Percentiles rank a stretch among this genome's conserved stretches.
Conservation (phyloP, 2,113 vertebrate genomes). For the Puffinus mauretanicus region DNA sequence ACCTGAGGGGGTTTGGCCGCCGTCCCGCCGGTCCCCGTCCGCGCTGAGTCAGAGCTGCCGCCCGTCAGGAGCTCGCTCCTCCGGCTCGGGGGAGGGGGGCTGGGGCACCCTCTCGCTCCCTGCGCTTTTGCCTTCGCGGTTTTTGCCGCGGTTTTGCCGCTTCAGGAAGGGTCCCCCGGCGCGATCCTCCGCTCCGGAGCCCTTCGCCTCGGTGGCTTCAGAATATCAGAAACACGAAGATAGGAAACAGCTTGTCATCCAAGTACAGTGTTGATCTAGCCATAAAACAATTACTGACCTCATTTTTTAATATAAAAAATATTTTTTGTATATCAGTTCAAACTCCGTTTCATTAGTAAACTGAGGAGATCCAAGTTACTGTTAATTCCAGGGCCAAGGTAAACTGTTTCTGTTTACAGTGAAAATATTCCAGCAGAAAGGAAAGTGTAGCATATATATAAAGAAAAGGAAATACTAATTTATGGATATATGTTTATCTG, state of each 20-base stretch:
- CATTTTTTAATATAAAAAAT: neutral
- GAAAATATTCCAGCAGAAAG: slow-evolving; percentile 1
- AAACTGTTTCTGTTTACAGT: neutral
- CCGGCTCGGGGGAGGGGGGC: no score
- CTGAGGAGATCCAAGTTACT: neutral
- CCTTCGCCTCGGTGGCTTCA: no score
- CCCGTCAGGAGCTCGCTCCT: no score
- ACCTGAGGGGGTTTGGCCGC: no score
- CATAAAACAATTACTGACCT: neutral
- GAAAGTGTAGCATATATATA: neutral
- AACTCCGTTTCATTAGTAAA: neutral
- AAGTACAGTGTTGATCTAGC: neutral
- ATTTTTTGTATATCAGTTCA: neutral
- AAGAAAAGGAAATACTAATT: slow-evolving; percentile 19
- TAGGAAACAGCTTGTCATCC: neutral
- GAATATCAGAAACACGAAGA: neutral
- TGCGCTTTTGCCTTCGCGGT: no score
- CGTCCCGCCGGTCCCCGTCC: no score
- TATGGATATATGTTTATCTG: neutral
- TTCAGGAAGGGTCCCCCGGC: no score
- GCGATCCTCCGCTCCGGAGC: no score
- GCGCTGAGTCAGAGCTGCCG: no score
- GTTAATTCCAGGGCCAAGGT: neutral
- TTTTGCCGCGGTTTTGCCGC: no score
- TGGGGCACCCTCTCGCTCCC: no score